Base-by-base conservation (phyloP, 2,797 vertebrate genomes). In the Oreortyx pictus region DNA sequence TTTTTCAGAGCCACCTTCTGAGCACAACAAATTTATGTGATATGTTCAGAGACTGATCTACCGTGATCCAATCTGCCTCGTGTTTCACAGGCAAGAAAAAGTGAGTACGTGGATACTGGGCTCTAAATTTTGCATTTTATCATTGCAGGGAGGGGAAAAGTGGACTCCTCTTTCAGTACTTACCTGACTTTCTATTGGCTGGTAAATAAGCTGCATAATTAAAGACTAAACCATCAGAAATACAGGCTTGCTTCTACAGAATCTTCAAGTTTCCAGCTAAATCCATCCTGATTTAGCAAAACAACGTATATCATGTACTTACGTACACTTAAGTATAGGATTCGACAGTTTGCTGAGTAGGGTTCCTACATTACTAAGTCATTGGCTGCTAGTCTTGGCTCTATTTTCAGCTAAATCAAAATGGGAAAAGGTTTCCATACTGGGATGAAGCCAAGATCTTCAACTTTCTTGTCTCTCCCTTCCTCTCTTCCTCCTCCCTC, bases 261-360 rank as follows among this genome's bases (percentile, higher is more conserved):
- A 75, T 78, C 66, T 73, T 81, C 82, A 64, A 23, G 35, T 90
- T 94, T 91, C 80, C 80, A 86, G 35, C 80, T 89, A 83, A 94
- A 86, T 43, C 31, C 59, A 83, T 39, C 76, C 31, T 88, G 89
- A 88, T 81, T 41, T 62, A 86, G 66, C 25, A 87, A 78, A 83
- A 62, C 76, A 72, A 47, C 57, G 64, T 14, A 88, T 61, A 52
- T 33, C 43, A 23, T 60, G 33, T 64, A 60, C 91, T 87, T 39
- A 89, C 81, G 86, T 85, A 94, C 94, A 89, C 47, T 94, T 88
- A 96, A 95, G 85, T 57, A 88, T 46, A 44, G 82, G 79, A 94
- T 94, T 95, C 93, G 91, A 54, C 39, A 43, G 31, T 73, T 86
- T 71, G 37, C 82, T 93, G 82, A 94, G 81, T 35, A 86, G 47